Evolutionary conservation across 2,797 vertebrate species (phyloP), one percentile per base, ranked within the genome.

Genomic region (Sus cebifrons): DNA sequence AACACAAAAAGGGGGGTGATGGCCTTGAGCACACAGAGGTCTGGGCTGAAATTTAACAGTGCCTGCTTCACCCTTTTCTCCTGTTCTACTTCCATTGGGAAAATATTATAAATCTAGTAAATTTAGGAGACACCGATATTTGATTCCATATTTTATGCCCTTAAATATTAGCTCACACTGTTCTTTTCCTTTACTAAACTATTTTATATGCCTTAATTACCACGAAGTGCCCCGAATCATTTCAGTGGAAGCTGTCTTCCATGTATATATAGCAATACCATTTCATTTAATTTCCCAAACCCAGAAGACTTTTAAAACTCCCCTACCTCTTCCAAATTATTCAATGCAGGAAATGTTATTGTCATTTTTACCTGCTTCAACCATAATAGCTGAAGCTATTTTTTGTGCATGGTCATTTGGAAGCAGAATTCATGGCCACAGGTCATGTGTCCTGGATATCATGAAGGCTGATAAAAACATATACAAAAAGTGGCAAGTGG

Each of bases 271-370:
- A 75, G 20, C 8, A 40, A 65, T 81, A 93, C 18, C 5, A 86
- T 95, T 97, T 94, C 82, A 94, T 94, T 96, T 90, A 56, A 91
- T 94, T 95, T 92, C 32, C 68, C 74, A 77, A 94, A 89, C 56
- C 5, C 1, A 0, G 71, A 84, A 88, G 64, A 90, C 68, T 62
- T 86, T 68, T 70, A 95, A 84, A 96, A 94, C 52, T 89, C 29
- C 40, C 82, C 49, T 87, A 70, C 27, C 12, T 77, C 29, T 44
- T 83, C 29, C 21, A 84, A 94, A 96, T 78, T 78, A 95, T 94
- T 96, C 56, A 70, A 36, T 58, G 29, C 75, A 96, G 56, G 21
- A 95, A 82, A 52, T 85, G 36, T 65, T 81, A 90, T 68, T 96
- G 74, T 23, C 32, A 40, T 92, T 97, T 97, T 81, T 83, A 56